These are phyloP conservation scores for Romanogobio albipinnatus DNA, from an alignment of 2,113 vertebrate species.

Conservation along the genomic window DNA sequence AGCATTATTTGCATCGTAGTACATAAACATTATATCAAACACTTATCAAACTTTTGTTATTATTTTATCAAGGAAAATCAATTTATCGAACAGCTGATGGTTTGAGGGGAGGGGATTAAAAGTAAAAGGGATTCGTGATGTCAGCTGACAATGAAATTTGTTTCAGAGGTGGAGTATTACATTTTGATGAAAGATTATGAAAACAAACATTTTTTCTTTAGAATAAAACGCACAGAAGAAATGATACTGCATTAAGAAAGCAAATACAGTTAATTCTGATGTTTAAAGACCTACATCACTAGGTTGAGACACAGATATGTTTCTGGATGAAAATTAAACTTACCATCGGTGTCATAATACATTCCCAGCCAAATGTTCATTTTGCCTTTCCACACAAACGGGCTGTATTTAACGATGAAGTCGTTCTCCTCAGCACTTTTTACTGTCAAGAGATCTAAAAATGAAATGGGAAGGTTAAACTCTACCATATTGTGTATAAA, in stretches of 20 bases:
- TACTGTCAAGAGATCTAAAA: slow-evolving; percentile 72
- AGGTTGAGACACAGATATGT: not conserved
- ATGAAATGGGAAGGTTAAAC: slow-evolving; percentile 29
- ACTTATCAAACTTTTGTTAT: no score
- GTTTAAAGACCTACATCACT: not conserved
- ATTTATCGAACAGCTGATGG: no score
- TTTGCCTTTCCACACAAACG: slow-evolving; percentile 71
- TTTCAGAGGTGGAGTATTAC: not conserved
- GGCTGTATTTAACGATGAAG: slow-evolving; percentile 70
- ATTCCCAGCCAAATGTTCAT: slow-evolving; percentile 77
- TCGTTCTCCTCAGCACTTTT: slow-evolving; percentile 70
- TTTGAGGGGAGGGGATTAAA: not conserved
- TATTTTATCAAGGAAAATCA: no score
- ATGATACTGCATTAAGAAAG: not conserved
- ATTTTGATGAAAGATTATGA: not conserved
- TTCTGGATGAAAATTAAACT: slow-evolving; percentile 17
- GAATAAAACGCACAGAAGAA: not conserved
- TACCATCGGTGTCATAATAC: slow-evolving; percentile 74
- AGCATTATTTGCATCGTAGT: no score
- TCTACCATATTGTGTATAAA: not conserved
- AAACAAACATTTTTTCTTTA: not conserved
- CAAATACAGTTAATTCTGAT: not conserved
- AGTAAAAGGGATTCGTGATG: not conserved
- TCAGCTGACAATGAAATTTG: no score
- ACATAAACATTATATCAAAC: no score